Conservation (phyloP, 37 sponge, comb jelly and placozoan species). For the Beroe ovata region DNA sequence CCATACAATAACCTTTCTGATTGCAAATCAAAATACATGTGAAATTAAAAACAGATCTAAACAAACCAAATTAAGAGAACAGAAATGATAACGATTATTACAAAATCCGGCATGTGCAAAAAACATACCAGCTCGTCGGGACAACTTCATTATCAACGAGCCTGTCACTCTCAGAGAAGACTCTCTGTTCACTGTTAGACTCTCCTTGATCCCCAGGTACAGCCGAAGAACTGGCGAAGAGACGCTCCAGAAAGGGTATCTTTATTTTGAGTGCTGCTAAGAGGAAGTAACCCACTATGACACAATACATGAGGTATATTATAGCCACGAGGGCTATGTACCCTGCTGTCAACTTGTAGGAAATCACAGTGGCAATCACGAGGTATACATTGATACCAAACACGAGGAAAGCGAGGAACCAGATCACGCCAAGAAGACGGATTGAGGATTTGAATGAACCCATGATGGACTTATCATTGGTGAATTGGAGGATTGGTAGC, state of each 20-base stretch:
- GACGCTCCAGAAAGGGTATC: neutral
- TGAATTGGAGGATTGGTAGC: constrained; percentile 70
- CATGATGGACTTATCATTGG: constrained; percentile 77
- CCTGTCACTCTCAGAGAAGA: constrained; percentile 14
- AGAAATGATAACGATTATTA: too few relatives aligned
- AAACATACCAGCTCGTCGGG: too few relatives aligned
- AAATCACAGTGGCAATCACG: constrained; percentile 52
- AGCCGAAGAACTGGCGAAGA: neutral
- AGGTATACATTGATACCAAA: constrained; percentile 78
- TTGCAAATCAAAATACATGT: too few relatives aligned
- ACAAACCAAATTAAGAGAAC: too few relatives aligned
- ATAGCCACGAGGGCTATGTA: constrained; percentile 20
- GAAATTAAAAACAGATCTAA: too few relatives aligned
- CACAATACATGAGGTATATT: neutral
- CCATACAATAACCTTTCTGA: too few relatives aligned
- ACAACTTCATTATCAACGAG: constrained; percentile 26
- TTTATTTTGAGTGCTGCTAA: constrained; percentile 4
- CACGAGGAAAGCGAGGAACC: constrained; percentile 72
- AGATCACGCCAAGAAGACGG: constrained; percentile 68
- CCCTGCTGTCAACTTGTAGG: neutral
- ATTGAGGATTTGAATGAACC: constrained; percentile 74
- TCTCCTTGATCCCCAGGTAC: neutral
- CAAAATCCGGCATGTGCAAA: too few relatives aligned
- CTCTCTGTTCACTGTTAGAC: neutral
- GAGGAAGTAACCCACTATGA: constrained; percentile 30